phyloP scores from a whole-genome alignment of 2,113 vertebrate species.

The Apteryx owenii region DNA sequence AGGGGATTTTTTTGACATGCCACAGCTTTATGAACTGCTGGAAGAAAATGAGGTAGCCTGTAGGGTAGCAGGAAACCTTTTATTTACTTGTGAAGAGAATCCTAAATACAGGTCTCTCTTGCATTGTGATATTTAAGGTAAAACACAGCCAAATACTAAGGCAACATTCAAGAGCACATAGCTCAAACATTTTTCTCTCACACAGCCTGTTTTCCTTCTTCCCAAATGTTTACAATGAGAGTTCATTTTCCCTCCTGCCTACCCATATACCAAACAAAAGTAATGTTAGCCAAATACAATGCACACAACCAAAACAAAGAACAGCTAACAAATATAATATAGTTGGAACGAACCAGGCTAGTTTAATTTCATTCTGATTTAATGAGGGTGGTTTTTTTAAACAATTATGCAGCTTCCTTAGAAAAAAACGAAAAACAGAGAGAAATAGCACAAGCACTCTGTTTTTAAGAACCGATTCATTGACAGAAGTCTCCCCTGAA shows the following conservation, averaged over 20 bases:
- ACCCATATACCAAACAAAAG: neutral
- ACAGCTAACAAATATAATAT: neutral
- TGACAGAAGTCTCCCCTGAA: neutral
- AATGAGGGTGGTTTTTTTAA: neutral
- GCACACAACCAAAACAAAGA: neutral
- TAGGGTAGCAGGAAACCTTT: slow-evolving; percentile 12
- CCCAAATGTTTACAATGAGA: neutral
- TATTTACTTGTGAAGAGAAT: neutral
- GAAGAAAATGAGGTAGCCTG: slow-evolving; percentile 33
- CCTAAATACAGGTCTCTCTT: neutral
- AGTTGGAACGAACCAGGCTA: neutral
- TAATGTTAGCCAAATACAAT: neutral
- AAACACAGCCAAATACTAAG: neutral
- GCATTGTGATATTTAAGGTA: neutral
- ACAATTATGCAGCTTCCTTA: neutral
- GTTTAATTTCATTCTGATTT: slow-evolving; percentile 30
- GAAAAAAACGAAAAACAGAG: neutral
- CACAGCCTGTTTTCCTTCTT: neutral
- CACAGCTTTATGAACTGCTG: slow-evolving; percentile 57
- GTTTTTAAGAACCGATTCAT: neutral
- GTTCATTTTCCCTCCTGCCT: neutral
- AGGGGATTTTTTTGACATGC: slow-evolving; percentile 4
- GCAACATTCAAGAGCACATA: neutral
- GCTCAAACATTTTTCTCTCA: neutral
- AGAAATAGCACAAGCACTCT: neutral